These are phyloP conservation scores for Malthinus flaveolus DNA, from an alignment of 2,888 invertebrate species.

Conservation along the genomic window DNA sequence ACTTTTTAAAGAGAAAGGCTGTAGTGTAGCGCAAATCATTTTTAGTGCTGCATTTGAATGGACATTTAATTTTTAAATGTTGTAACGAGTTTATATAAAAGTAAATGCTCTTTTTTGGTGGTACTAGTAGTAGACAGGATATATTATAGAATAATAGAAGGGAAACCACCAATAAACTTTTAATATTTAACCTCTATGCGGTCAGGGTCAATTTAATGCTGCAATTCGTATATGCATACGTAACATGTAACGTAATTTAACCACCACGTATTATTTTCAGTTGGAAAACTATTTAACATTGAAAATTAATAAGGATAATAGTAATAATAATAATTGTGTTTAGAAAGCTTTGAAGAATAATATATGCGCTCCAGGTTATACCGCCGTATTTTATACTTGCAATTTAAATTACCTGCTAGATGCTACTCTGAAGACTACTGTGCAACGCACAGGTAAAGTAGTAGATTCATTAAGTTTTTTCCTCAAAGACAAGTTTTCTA, in stretches of 20 bases:
- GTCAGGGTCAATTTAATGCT: conserved; percentile 30
- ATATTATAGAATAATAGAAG: conserved; percentile 18
- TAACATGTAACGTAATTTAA: not conserved
- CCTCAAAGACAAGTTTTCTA: no score
- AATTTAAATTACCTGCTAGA: no score
- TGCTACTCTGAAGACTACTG: no score
- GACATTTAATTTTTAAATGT: conserved; percentile 1
- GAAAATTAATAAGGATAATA: no score
- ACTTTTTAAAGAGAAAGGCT: no score
- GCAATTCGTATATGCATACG: not conserved
- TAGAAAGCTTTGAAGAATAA: no score
- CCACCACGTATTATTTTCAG: not conserved
- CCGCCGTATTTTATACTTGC: no score
- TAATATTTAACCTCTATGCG: conserved; percentile 24
- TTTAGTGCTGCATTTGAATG: not conserved
- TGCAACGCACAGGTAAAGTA: no score
- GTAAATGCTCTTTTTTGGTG: conserved; percentile 6
- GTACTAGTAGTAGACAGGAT: conserved; percentile 17
- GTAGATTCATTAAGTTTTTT: no score
- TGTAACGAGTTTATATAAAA: not conserved
- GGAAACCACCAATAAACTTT: conserved; percentile 23
- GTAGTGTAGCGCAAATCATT: no score
- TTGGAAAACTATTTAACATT: not conserved
- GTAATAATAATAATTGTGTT: no score
- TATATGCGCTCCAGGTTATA: no score